Base-by-base conservation (phyloP, 2,113 vertebrate genomes). In the Osmerus eperlanus region DNA sequence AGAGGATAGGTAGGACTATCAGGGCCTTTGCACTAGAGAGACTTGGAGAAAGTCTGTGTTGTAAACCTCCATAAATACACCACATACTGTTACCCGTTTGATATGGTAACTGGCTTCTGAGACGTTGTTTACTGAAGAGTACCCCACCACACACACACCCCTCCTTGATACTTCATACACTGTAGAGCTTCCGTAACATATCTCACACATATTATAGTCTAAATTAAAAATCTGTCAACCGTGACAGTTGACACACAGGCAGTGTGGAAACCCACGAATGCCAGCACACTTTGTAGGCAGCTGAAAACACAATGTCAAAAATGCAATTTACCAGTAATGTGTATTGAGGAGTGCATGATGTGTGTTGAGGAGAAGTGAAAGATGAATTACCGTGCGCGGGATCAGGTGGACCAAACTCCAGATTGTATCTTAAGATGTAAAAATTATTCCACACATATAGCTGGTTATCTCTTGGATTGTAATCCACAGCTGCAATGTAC, bases 391-490 rank as follows among this genome's bases (percentile, higher is more conserved):
- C 97, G 92, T 98, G 95, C 80, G 95, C 95, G 83, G 97, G 95
- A 88, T 99, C 97, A 23, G 96, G 97, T 29, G 96, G 96, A 78
- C 95, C 96, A 66, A 99, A 99, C 81, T 95, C 96, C 89, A 99
- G 90, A 79, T 95, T 96, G 71, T 99, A 99, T 74, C 96, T 91
- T 86, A 99, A 94, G 85, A 99, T 95, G 90, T 98, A 99, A 90
- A 97, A 98, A 91, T 99, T 99, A 94, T 99, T 99, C 97, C 97
- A 99, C 70, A 99, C 97, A 2, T 99, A 99, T 1, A 99, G 93
- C 75, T 98, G 96, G 88, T 99, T 99, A 87, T 99, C 97, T 89
- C 96, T 90, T 62, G 97, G 97, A 89, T 99, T 99, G 90, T 99
- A 99, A 94, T 99, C 97, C 96, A 98, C 97, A 66, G 97, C 94